Evolutionary conservation across 1,140 invertebrate genomes (phyloP), one percentile per base, ranked within the genome.

Genomic region (Potamilus streckersoni): DNA sequence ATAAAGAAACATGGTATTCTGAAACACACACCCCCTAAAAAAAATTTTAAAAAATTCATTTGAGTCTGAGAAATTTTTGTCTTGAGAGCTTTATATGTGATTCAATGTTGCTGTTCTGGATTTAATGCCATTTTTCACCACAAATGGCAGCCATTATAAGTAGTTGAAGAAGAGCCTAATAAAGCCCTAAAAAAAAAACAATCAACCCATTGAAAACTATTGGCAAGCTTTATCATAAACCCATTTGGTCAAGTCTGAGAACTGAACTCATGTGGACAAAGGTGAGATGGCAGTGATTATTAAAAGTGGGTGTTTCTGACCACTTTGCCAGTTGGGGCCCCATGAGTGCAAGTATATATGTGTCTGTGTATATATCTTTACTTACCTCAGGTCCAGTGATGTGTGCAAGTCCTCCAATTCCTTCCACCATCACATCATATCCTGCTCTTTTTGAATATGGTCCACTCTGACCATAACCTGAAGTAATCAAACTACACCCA

Each of bases 381-480:
- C 69, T 72, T 72, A 88, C 86, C 69, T 92, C 91, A 23, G 94
- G 93, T 1, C 98, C 98, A 0, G 97, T 99, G 23, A 97, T 95
- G 84, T 96, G 93, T 63, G 99, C 82, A 0, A 99, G 90, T 2
- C 97, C 97, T 17, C 96, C 97, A 72, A 97, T 91, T 0, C 96
- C 97, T 14, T 96, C 94, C 17, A 96, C 96, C 79, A 99, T 97
- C 1, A 98, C 95, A 91, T 99, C 97, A 91, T 98, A 99, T 71
- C 97, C 97, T 27, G 96, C 95, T 83, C 94, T 93, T 67, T 93
- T 91, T 5, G 91, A 90, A 91, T 98, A 98, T 0, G 96, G 96
- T 2, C 97, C 97, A 65, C 92, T 91, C 1, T 93, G 91, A 0
- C 98, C 98, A 90, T 95, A 99, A 0, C 97, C 91, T 91, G 60